These are phyloP conservation scores for Icerya purchasi DNA, from an alignment of 2,888 invertebrate species.

Conservation along the genomic window DNA sequence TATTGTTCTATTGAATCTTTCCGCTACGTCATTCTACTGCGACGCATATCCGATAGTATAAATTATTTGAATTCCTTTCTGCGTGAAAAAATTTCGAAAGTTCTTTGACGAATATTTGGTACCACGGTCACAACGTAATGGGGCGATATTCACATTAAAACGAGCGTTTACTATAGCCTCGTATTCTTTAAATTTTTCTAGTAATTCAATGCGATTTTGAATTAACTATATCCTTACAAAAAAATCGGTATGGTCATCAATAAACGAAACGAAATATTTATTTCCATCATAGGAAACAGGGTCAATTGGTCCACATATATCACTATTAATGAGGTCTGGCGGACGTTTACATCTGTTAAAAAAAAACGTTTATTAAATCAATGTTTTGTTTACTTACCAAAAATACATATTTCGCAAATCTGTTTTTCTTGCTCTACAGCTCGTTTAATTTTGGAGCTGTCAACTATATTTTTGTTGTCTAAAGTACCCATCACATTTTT, in stretches of 20 bases:
- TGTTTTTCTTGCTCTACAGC: too few relatives aligned
- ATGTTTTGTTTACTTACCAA: too few relatives aligned
- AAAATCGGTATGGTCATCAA: conserved; percentile 20
- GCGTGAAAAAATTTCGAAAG: conserved; percentile 8
- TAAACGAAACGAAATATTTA: conserved; percentile 18
- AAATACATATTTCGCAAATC: too few relatives aligned
- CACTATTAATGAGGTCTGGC: conserved; percentile 17
- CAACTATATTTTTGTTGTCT: too few relatives aligned
- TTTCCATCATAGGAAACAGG: conserved; percentile 16
- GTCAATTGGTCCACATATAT: conserved; percentile 19
- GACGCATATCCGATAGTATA: conserved; percentile 12
- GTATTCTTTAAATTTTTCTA: conserved; percentile 19
- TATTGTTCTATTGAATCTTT: conserved; percentile 13
- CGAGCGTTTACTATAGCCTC: not conserved
- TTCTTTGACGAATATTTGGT: conserved; percentile 14
- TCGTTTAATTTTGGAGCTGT: too few relatives aligned
- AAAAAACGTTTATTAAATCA: too few relatives aligned
- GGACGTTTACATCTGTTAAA: too few relatives aligned
- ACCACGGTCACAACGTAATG: conserved; percentile 16
- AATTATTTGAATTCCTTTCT: conserved; percentile 11
- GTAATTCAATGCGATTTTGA: conserved; percentile 20
- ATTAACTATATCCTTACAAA: conserved; percentile 15
- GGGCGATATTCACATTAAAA: not conserved
- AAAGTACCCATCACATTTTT: too few relatives aligned
- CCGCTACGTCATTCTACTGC: conserved; percentile 12